Evolutionary conservation across 2,888 invertebrate species (phyloP).

Genomic region (Strigamia maritima): DNA sequence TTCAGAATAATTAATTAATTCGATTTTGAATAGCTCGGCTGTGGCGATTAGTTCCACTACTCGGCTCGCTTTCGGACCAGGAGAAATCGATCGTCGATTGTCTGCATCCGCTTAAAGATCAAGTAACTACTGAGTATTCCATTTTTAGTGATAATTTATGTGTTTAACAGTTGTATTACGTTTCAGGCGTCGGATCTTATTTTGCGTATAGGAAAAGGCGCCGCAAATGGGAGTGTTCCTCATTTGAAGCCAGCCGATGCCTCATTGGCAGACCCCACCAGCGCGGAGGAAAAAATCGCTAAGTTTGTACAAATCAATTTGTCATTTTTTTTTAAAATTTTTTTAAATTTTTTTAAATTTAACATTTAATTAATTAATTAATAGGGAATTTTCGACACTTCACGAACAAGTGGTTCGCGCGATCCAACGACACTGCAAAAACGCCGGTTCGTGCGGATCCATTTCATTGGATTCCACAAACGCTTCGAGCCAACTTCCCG

Average conservation of each 20-base stretch:
- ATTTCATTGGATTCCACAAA: neutral
- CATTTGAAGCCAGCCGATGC: neutral
- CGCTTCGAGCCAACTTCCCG: neutral
- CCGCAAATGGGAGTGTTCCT: neutral
- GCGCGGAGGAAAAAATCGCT: neutral
- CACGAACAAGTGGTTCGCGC: neutral
- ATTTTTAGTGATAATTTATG: neutral
- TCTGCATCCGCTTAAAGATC: neutral
- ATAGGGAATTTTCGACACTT: neutral
- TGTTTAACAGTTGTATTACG: neutral
- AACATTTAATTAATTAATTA: no score
- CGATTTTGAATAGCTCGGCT: neutral
- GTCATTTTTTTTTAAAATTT: no score
- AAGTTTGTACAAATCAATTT: neutral
- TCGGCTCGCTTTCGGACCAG: constrained; percentile 19
- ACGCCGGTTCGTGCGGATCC: neutral
- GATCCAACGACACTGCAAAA: neutral
- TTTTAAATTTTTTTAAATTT: no score
- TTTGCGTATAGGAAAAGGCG: neutral
- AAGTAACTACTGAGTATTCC: neutral
- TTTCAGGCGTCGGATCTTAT: neutral
- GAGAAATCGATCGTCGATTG: constrained; percentile 2
- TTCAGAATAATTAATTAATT: neutral
- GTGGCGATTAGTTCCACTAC: neutral
- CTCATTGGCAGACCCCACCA: neutral